Evolutionary conservation across 2,888 invertebrate genomes (phyloP).

Genomic region (Catocala fraxini): DNA sequence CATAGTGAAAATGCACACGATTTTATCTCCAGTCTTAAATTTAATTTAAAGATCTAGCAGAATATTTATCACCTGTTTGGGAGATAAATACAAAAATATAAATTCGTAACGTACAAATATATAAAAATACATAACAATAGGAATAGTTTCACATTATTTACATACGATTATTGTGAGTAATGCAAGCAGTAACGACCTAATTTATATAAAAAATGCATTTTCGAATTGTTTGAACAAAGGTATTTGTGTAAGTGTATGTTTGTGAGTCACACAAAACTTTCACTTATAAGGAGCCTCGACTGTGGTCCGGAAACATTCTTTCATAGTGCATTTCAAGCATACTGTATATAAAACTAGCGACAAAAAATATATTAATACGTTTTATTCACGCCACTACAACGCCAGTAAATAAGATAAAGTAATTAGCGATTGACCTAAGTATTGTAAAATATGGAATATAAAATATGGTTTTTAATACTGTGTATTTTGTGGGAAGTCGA

Average conservation of each 20-base stretch:
- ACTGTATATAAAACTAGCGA: slow-evolving; percentile 50
- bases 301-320: slow-evolving; percentile 39
- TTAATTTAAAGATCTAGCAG: no score
- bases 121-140: no score
- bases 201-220: slow-evolving; percentile 46
- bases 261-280: slow-evolving; percentile 71
- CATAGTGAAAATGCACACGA: no score
- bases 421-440: no score
- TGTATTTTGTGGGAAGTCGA: slow-evolving; percentile 50
- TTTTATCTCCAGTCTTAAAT: no score
- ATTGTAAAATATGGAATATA: slow-evolving; percentile 6
- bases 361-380: slow-evolving; percentile 24
- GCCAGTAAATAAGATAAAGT: slow-evolving; percentile 9
- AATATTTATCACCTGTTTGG: no score
- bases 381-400: slow-evolving; percentile 16
- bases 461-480: slow-evolving; percentile 30
- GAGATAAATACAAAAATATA: no score
- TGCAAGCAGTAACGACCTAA: slow-evolving; percentile 58
- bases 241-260: slow-evolving; percentile 55
- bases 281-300: slow-evolving; percentile 63
- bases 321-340: slow-evolving; percentile 48
- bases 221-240: slow-evolving; percentile 51
- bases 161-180: slow-evolving; percentile 55
- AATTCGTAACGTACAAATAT: no score
- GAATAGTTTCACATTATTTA: background rate